These are phyloP conservation scores for Ornithoptera priamus DNA, from an alignment of 2,888 invertebrate genomes.

Conservation along the genomic window DNA sequence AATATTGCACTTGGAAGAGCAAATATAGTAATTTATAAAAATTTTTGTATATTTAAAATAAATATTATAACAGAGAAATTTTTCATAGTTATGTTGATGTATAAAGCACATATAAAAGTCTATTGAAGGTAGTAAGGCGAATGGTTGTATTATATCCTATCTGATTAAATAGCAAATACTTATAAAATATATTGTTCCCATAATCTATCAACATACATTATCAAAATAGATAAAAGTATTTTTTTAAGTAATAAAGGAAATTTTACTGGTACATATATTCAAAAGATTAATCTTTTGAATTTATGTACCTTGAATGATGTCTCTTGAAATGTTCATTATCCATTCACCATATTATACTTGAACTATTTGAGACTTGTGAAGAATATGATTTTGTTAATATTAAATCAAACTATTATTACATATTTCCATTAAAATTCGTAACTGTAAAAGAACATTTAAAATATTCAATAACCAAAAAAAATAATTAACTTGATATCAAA, in stretches of 20 bases:
- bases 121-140: no score
- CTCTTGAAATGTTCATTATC: neutral
- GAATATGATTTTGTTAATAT: neutral
- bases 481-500: neutral
- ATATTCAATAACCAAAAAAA: neutral
- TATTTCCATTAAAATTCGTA: neutral
- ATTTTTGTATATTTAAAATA: neutral
- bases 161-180: no score
- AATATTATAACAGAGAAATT: neutral
- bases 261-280: no score
- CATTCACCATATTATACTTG: neutral
- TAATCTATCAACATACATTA: no score
- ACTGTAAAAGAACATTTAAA: neutral
- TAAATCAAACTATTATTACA: neutral
- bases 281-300: no score
- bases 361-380: neutral
- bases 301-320: no score
- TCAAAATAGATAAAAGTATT: no score
- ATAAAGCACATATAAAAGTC: no score
- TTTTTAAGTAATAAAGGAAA: no score
- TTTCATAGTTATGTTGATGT: no score
- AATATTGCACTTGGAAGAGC: constrained; percentile 36
- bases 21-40: neutral
- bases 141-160: no score
- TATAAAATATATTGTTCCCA: no score